Evolutionary conservation across 30 jellyfish, hydroid and myxozoan genomes (phyloP), one percentile per base, ranked within the genome.

Genomic region (Clytia hemisphaerica): DNA sequence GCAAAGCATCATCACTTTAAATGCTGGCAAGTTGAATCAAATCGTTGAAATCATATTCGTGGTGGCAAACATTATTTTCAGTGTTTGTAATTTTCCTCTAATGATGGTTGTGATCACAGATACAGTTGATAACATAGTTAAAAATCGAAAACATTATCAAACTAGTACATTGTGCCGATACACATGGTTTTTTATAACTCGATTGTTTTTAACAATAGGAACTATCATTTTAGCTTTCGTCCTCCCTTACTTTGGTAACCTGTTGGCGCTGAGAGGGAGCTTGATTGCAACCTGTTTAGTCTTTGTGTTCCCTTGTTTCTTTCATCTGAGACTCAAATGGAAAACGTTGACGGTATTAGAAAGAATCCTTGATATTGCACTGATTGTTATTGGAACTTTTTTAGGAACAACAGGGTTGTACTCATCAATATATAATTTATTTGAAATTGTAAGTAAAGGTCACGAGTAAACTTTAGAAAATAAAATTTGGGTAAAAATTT

Each of bases 321-420:
- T 72, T 35, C 94, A 82, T 54, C 31, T 82, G 58, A 82, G 73
- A 48, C 32, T 82, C 37, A 82, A 72, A 44, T 72, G 94, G 94
- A 72, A 46, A 33, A 0, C 7, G 14, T 6, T 34, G 58, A 72
- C 35, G 35, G 34, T 49, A 4, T 49, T 72, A 2, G 81, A 80
- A 48, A 70, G n/a, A n/a, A n/a, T n/a, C n/a, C n/a, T n/a, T n/a
- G n/a, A n/a, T n/a, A n/a, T n/a, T n/a, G n/a, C n/a, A n/a, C n/a
- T n/a, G n/a, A n/a, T n/a, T n/a, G n/a, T n/a, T n/a, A n/a, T n/a
- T n/a, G n/a, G n/a, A n/a, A n/a, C n/a, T n/a, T n/a, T n/a, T n/a
- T n/a, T n/a, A n/a, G n/a, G n/a, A n/a, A n/a, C n/a, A n/a, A n/a
- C n/a, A n/a, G n/a, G n/a, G n/a, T n/a, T n/a, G n/a, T n/a, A n/a